Evolutionary conservation across 2,113 vertebrate species (phyloP).

Genomic region (Dasypus novemcinctus): DNA sequence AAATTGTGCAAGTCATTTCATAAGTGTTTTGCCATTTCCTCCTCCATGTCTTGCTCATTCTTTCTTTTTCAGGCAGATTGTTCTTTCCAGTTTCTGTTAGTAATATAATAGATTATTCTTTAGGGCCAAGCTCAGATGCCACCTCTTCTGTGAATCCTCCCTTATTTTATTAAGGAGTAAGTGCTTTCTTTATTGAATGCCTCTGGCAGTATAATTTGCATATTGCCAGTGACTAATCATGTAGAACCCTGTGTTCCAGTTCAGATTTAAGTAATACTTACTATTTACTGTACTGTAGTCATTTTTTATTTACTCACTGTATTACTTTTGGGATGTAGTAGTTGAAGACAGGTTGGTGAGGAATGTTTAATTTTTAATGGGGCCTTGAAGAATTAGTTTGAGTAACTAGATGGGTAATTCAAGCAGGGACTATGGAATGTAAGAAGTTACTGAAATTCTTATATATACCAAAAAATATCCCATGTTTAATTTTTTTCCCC

Average conservation of each 20-base stretch:
- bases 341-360: not conserved
- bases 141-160: not conserved
- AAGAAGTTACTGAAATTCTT: not conserved
- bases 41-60: not conserved
- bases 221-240: not conserved
- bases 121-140: not conserved
- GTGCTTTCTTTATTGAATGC: not conserved
- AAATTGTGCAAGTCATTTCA: not conserved
- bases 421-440: not conserved
- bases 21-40: not conserved
- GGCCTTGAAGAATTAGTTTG: not conserved
- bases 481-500: not conserved
- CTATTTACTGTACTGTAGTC: not conserved
- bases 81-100: not conserved
- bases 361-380: not conserved
- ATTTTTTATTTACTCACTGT: not conserved
- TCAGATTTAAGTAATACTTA: not conserved
- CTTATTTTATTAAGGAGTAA: not conserved
- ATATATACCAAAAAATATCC: not conserved
- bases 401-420: not conserved
- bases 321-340: not conserved
- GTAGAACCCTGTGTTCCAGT: not conserved
- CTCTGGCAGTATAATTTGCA: not conserved
- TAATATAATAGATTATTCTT: slow-evolving; percentile 2
- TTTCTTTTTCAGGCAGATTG: not conserved